Percentiles rank a stretch among this genome's conserved stretches.
These are phyloP conservation scores for Hyperoplus immaculatus DNA, from an alignment of 2,797 vertebrate species.

Conservation along the genomic window DNA sequence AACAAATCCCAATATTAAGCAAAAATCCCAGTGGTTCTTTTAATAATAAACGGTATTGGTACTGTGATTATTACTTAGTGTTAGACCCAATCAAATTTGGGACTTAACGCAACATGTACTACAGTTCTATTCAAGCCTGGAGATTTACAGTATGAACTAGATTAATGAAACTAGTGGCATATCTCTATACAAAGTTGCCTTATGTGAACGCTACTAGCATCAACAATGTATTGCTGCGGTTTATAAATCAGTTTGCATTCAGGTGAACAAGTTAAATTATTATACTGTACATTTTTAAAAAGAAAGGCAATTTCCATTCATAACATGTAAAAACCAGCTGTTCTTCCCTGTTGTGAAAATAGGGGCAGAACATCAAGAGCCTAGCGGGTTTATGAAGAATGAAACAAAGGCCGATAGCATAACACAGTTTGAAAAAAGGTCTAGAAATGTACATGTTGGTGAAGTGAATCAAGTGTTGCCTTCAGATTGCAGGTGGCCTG, in stretches of 20 bases:
- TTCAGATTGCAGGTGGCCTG: constrained; percentile 29
- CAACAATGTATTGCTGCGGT: not conserved
- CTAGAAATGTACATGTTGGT: not conserved
- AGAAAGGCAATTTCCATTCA: not conserved
- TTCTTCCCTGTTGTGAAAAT: constrained; percentile 15
- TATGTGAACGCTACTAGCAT: not conserved
- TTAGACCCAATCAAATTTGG: not conserved
- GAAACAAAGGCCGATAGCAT: not conserved
- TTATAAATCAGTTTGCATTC: not conserved
- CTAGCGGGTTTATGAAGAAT: not conserved
- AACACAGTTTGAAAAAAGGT: not conserved
- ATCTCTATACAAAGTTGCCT: not conserved
- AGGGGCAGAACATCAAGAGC: not conserved
- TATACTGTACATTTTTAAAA: no score
- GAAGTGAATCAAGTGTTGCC: constrained; percentile 16
- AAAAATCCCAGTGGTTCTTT: not conserved
- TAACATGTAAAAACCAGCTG: not conserved
- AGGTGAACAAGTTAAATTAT: not conserved
- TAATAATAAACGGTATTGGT: not conserved
- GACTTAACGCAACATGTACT: not conserved
- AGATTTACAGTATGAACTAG: not conserved
- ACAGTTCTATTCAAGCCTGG: not conserved
- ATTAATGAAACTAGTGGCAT: not conserved
- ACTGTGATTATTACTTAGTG: not conserved
- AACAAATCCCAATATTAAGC: not conserved